Percentiles rank a stretch among this genome's conserved stretches.
These are phyloP conservation scores for Smittia aterrima DNA, from an alignment of 2,888 invertebrate species.

Conservation along the genomic window DNA sequence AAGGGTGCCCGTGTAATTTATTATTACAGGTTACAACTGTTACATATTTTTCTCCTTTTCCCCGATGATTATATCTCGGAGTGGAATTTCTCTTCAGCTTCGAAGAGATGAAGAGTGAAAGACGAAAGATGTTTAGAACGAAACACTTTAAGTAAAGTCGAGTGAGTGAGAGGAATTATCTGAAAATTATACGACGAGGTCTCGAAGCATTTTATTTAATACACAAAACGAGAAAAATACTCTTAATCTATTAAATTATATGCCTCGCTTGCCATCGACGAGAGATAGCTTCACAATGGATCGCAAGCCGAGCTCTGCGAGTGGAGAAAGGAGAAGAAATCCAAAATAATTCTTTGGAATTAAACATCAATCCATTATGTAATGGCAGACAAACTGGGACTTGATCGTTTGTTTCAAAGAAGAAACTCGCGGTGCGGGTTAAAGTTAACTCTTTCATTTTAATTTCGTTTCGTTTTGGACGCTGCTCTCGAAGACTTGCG, in stretches of 20 bases:
- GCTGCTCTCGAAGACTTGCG: background rate
- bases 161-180: conserved; percentile 30
- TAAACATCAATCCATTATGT: conserved; percentile 13
- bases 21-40: conserved; percentile 42
- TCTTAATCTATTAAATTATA: conserved; percentile 35
- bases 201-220: conserved; percentile 17
- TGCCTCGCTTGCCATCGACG: background rate
- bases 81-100: background rate
- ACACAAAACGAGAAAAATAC: conserved; percentile 14
- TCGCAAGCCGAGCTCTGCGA: background rate
- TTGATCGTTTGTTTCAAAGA: background rate
- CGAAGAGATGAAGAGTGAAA: background rate
- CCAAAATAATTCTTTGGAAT: conserved; percentile 18
- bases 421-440: background rate
- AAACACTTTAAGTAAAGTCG: background rate
- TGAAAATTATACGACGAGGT: conserved; percentile 30
- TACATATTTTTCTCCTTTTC: conserved; percentile 18
- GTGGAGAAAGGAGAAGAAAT: background rate
- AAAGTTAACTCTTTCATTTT: conserved; percentile 19
- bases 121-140: background rate
- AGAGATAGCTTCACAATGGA: background rate
- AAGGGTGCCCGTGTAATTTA: conserved; percentile 34
- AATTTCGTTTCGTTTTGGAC: background rate
- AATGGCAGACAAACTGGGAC: conserved; percentile 33
- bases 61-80: background rate